Base-by-base conservation (phyloP, 2,797 vertebrate species). In the Cossypha caffra region DNA sequence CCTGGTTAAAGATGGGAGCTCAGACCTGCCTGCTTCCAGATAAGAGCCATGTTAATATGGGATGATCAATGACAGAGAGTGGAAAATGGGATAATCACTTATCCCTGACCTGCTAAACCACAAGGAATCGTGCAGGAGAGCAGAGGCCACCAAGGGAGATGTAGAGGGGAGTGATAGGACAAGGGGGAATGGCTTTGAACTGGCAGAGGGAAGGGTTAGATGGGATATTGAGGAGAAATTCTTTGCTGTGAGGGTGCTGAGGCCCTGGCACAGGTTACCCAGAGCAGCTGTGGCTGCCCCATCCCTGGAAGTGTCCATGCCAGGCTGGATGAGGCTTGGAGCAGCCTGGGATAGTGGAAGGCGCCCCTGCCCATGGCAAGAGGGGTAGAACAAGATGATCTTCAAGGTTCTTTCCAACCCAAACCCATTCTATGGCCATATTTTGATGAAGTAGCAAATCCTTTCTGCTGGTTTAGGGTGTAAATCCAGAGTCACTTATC, bases 331-430 rank as follows among this genome's bases (percentile, higher is more conserved):
- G 6, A 14, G 21, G 25, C 25, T 88, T 29, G 26, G 31, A 61
- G 40, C 5, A 37, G 1, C 7, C 15, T 61, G 48, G 7, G 4
- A 18, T 1, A 31, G 26, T 7, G 54, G 21, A 7, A 81, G 2
- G 5, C 61, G 26, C 4, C 21, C 16, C 25, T 52, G 47, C 10
- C 47, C 3, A 10, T 28, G 47, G 35, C 15, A 61, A 12, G 7
- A 17, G 1, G 20, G 2, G 5, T 31, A 23, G 25, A 59, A 80
- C 8, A 26, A 51, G 14, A 15, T 54, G 47, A 42, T 16, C 5
- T 48, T 47, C 11, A 37, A 19, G 10, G 12, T 52, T 1, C 5
- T 25, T 40, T 81, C 26, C 17, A 67, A 47, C 5, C 11, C 8
- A 45, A 73, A 47, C 35, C 17, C 24, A 7, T 47, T 35, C 21